Evolutionary conservation across 2,113 vertebrate genomes (phyloP), one percentile per base, ranked within the genome.

Genomic region (Sander lucioperca): DNA sequence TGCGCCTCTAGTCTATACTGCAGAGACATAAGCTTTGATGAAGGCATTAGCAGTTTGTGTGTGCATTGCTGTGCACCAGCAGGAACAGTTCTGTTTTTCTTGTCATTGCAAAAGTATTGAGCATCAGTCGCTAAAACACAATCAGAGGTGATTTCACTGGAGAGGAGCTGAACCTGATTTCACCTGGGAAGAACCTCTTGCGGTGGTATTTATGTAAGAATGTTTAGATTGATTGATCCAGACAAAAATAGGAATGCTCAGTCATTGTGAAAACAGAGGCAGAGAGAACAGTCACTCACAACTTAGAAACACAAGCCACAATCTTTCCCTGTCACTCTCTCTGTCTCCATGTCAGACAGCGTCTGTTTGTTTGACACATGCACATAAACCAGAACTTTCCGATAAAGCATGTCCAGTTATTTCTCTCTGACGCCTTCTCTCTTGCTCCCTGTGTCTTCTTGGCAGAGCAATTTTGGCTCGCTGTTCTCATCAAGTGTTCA

Each of bases 381-480:
- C 77, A 70, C 75, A 74, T 82, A 74, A 89, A 82, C 36, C 64
- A 53, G 58, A 89, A 83, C 71, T 36, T 85, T 81, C 47, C 5
- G n/a, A 83, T 80, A 72, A 80, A 79, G 65, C 80, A 75, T 45
- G 82, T 88, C 80, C 85, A 56, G 64, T 82, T 81, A 86, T 90
- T 89, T 79, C 87, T 83, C 76, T 18, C 56, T 0, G 77, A 64
- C 21, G 50, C 72, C 69, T 66, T 74, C 62, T 71, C 59, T 77
- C 56, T 23, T 64, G 57, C 77, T 71, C 57, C 62, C 25, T 19
- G 36, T 48, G 58, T 86, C 74, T 84, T 76, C 76, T 87, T 93
- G 87, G 82, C 91, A 85, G 88, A 82, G 79, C 74, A 82, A 89
- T 90, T 91, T 86, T 65, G 77, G 69, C 84, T 84, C 63, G 63